A percentile compares a stretch with the other conserved stretches of the same genome.
Conservation (phyloP, 1,140 invertebrate species). For the Bactericera cockerelli region DNA sequence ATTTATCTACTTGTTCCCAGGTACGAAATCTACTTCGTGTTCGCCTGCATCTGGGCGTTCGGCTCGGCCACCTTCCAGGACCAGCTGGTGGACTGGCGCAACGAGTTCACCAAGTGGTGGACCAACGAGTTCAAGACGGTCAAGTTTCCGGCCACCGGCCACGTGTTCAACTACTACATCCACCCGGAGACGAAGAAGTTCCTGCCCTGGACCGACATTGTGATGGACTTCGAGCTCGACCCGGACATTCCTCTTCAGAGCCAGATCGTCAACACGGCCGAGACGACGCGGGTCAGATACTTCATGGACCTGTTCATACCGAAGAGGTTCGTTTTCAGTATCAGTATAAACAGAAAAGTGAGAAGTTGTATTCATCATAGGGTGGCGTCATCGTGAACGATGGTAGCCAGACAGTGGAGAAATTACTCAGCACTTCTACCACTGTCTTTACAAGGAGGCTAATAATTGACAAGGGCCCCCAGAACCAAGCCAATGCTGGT, state of each 20-base stretch:
- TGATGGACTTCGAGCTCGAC: slow-evolving; percentile 63
- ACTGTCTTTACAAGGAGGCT: too few species aligned
- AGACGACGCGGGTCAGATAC: slow-evolving; percentile 75
- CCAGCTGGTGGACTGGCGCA: slow-evolving; percentile 69
- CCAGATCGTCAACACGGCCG: slow-evolving; percentile 69
- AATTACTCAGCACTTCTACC: too few species aligned
- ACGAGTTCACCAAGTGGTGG: slow-evolving; percentile 90
- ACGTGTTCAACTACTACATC: slow-evolving; percentile 84
- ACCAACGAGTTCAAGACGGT: slow-evolving; percentile 75
- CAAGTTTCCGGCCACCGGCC: slow-evolving; percentile 65
- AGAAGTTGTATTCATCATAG: too few species aligned
- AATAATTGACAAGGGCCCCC: too few species aligned
- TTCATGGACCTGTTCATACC: slow-evolving; percentile 77
- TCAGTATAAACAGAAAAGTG: too few species aligned
- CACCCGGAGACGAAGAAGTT: slow-evolving; percentile 73
- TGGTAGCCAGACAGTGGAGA: too few species aligned
- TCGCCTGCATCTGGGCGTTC: slow-evolving; percentile 84
- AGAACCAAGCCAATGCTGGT: too few species aligned
- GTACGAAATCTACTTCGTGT: slow-evolving; percentile 87
- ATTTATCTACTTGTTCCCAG: too few species aligned
- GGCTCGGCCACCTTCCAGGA: slow-evolving; percentile 82
- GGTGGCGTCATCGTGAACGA: too few species aligned
- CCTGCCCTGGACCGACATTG: slow-evolving; percentile 65
- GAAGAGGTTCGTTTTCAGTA: too few species aligned
- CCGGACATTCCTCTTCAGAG: slow-evolving; percentile 67